Evolutionary conservation across 2,888 invertebrate genomes (phyloP).

Genomic region (Tiphia femorata): DNA sequence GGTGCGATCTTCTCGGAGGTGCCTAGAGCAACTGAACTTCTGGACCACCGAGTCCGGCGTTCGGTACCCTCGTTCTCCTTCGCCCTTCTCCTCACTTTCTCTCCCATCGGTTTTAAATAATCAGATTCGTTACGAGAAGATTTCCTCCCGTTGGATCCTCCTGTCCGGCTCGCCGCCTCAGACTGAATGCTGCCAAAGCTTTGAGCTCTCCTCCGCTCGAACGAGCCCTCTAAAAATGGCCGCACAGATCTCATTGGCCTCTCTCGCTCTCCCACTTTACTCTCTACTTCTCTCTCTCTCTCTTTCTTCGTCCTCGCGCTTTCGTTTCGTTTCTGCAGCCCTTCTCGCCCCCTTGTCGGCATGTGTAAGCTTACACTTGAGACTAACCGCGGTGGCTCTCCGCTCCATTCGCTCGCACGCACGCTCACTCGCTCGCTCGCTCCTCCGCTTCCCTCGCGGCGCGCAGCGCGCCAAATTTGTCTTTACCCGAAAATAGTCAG

Average conservation of each 20-base stretch:
- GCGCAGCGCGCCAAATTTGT: constrained; percentile 80
- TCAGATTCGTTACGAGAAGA: not conserved
- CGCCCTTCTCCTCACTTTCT: no score
- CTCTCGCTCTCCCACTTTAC: constrained; percentile 52
- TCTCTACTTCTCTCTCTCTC: constrained; percentile 41
- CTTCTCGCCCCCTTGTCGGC: constrained; percentile 18
- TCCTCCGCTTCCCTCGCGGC: constrained; percentile 38
- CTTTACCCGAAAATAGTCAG: constrained; percentile 80
- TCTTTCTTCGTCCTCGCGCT: constrained; percentile 7
- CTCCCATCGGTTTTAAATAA: no score
- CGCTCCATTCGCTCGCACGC: no score
- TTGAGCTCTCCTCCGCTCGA: constrained; percentile 34
- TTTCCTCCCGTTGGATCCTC: constrained; percentile 34
- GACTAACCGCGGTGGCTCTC: constrained; percentile 42
- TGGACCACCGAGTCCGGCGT: not conserved
- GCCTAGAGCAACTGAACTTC: no score
- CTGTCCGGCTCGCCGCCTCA: constrained; percentile 55
- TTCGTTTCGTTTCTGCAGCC: not conserved
- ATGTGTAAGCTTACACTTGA: constrained; percentile 68
- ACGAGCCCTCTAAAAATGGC: constrained; percentile 69
- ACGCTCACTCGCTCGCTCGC: constrained; percentile 28
- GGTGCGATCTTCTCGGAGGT: no score
- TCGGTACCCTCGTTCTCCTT: constrained; percentile 22
- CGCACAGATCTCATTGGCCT: constrained; percentile 66
- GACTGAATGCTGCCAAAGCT: constrained; percentile 63